Evolutionary conservation across 1,140 invertebrate species (phyloP).

Genomic region (Calephelis virginiensis): DNA sequence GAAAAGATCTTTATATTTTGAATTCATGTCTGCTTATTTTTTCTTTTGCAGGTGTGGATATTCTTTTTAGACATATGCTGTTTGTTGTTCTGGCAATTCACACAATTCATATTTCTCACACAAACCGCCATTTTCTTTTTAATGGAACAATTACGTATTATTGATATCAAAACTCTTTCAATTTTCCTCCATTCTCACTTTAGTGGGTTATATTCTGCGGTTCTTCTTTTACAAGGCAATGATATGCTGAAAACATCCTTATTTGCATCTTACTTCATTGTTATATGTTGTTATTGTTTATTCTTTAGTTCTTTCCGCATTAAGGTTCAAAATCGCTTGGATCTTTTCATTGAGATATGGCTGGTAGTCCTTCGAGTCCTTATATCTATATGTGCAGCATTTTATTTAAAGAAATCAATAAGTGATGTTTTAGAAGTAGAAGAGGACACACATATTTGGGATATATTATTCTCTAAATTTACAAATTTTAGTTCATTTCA

Average conservation of each 20-base stretch:
- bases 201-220: conserved; percentile 79
- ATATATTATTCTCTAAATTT: conserved; percentile 88
- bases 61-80: conserved; percentile 66
- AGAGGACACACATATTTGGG: conserved; percentile 86
- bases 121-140: conserved; percentile 83
- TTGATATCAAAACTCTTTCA: conserved; percentile 74
- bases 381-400: conserved; percentile 40
- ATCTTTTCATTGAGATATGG: conserved; percentile 50
- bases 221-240: conserved; percentile 69
- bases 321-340: conserved; percentile 45
- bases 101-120: conserved; percentile 87
- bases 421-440: conserved; percentile 58
- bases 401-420: conserved; percentile 56
- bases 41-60: conserved; percentile 56
- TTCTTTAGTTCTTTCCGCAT: conserved; percentile 55
- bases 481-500: conserved; percentile 88
- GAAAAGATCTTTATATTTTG: too few relatives aligned
- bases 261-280: conserved; percentile 73
- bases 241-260: conserved; percentile 85
- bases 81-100: conserved; percentile 86
- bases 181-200: conserved; percentile 79
- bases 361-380: conserved; percentile 43
- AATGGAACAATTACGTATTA: conserved; percentile 82
- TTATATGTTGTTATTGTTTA: conserved; percentile 51
- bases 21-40: background rate